These are phyloP conservation scores for Cheilosia vulpina DNA, from an alignment of 2,888 invertebrate genomes.

Conservation along the genomic window DNA sequence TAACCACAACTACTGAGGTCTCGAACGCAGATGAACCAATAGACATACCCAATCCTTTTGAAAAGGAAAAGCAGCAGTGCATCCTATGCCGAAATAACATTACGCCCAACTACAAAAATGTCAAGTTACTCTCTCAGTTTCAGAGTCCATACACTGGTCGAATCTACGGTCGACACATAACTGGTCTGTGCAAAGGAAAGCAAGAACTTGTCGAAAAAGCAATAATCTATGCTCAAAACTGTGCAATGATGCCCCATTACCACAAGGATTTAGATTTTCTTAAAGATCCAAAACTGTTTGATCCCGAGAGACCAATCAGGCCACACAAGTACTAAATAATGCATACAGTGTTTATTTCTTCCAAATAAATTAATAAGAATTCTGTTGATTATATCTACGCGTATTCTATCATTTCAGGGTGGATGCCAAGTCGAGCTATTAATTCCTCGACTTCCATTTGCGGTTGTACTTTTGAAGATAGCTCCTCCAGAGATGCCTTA, in stretches of 20 bases:
- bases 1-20: slow-evolving; percentile 16
- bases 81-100: slow-evolving; percentile 93
- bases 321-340: slow-evolving; percentile 89
- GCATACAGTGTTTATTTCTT: slow-evolving; percentile 30
- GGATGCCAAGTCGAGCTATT: slow-evolving; percentile 77
- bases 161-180: slow-evolving; percentile 96
- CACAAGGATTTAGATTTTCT: slow-evolving; percentile 91
- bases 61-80: slow-evolving; percentile 89
- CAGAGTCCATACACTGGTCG: slow-evolving; percentile 97
- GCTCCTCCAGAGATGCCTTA: slow-evolving; percentile 77
- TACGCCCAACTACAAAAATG: slow-evolving; percentile 95
- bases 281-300: slow-evolving; percentile 95
- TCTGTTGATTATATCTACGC: slow-evolving; percentile 71
- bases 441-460: slow-evolving; percentile 70
- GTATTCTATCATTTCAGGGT: slow-evolving; percentile 79
- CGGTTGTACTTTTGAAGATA: slow-evolving; percentile 76
- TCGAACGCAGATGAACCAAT: slow-evolving; percentile 80
- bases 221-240: slow-evolving; percentile 89
- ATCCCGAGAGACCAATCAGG: slow-evolving; percentile 92
- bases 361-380: slow-evolving; percentile 19
- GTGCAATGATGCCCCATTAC: slow-evolving; percentile 93
- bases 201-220: slow-evolving; percentile 90
- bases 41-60: slow-evolving; percentile 91
- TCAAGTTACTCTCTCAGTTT: slow-evolving; percentile 95
- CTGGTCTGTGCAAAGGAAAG: slow-evolving; percentile 94